Evolutionary conservation across 1,140 invertebrate genomes (phyloP), one percentile per base, ranked within the genome.

Genomic region (Cydia fagiglandana): DNA sequence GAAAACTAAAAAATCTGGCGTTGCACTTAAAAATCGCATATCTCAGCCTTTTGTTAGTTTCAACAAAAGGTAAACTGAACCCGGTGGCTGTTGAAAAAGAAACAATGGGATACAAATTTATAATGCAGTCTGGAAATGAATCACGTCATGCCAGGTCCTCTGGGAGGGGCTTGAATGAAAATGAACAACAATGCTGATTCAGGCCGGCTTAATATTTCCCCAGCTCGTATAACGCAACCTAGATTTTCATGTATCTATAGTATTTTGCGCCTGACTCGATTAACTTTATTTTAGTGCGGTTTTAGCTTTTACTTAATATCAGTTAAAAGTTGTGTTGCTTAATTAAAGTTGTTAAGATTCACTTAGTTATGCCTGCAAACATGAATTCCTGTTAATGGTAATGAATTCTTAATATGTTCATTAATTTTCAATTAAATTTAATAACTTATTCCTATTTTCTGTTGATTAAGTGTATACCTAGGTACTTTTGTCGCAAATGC

Each of bases 71-170:
- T 83, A 86, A 70, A 84, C 86, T 84, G 88, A 85, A 84, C 82
- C 83, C 83, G 87, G 84, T 86, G 84, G 82, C 78, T 82, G 84
- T 80, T 87, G 83, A 80, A 86, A 89, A 90, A 89, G 86, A 90
- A 88, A 90, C 88, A 91, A 90, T 86, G 83, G 83, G 81, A 89
- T 88, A 89, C 87, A 91, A 91, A 90, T 91, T 90, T 90, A 91
- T 91, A 91, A 89, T 91, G 85, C 86, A 88, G 87, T 88, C 85
- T 84, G 87, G 84, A 86, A 90, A 89, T 90, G 88, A 90, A 91
- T 91, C 88, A 89, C 88, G 89, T 88, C 87, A 89, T 84, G 83
- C 79, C 81, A 70, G 81, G 80, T 87, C 86, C 86, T 86, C 78
- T 77, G 88, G 86, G 89, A 84, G 74, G 78, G 79, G 84, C 75